Percentiles rank a stretch among this genome's conserved stretches.
These are phyloP conservation scores for Tridacna crocea DNA, from an alignment of 2,888 invertebrate genomes.

Conservation along the genomic window DNA sequence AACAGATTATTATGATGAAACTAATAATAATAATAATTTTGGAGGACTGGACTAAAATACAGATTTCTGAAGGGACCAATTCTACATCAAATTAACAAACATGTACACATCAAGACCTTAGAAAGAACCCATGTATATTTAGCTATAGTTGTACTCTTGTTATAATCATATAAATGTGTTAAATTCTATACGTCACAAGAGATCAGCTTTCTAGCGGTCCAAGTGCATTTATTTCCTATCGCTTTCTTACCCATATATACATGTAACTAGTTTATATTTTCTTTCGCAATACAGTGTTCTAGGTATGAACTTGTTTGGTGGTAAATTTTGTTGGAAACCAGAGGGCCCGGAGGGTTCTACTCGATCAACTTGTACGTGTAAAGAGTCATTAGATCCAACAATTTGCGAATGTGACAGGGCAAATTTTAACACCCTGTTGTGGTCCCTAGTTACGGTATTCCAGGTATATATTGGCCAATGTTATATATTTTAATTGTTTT, in stretches of 20 bases:
- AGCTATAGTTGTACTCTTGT: constrained; percentile 1
- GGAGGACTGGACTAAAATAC: not conserved
- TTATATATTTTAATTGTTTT: constrained; percentile 33
- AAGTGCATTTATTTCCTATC: constrained; percentile 1
- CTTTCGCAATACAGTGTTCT: constrained; percentile 94
- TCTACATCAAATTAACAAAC: constrained; percentile 17
- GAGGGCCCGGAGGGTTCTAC: constrained; percentile 84
- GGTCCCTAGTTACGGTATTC: constrained; percentile 86
- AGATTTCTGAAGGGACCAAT: not conserved
- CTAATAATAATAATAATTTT: not conserved
- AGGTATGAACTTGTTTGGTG: constrained; percentile 99
- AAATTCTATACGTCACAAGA: not conserved
- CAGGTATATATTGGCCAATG: constrained; percentile 78
- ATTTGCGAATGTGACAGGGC: constrained; percentile 84
- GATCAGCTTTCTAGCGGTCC: constrained; percentile 28
- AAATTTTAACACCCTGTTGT: constrained; percentile 85
- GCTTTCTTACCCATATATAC: constrained; percentile 21
- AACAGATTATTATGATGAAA: not conserved
- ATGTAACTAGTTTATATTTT: constrained; percentile 64
- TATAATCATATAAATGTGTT: constrained; percentile 10
- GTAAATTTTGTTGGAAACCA: constrained; percentile 97
- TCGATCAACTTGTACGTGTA: constrained; percentile 90
- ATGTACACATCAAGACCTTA: not conserved
- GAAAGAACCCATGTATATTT: constrained; percentile 12
- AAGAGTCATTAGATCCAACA: constrained; percentile 89